A percentile compares a stretch with the other conserved stretches of the same genome.
phyloP scores from a whole-genome alignment of 2,888 invertebrate species.

The Eledona agricola region DNA sequence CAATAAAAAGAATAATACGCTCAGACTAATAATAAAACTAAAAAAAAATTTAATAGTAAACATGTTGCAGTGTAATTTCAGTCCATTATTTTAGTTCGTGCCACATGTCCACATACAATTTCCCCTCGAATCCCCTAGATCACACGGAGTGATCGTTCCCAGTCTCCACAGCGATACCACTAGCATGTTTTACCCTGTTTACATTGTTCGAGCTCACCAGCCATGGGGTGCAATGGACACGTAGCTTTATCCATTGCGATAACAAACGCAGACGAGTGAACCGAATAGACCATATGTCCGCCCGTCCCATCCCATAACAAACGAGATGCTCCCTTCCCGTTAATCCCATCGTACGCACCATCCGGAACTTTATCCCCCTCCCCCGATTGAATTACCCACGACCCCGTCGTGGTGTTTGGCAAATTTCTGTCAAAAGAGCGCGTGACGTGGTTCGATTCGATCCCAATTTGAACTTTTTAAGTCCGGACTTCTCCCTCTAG shows the following conservation, averaged over 20 bases:
- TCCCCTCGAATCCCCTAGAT: constrained; percentile 21
- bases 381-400: too few species aligned
- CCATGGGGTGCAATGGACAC: constrained; percentile 30
- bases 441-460: too few species aligned
- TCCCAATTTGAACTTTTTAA: too few species aligned
- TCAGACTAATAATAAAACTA: too few species aligned
- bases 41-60: too few species aligned
- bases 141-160: constrained; percentile 17
- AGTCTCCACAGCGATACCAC: constrained; percentile 10
- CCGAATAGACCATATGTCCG: constrained; percentile 5
- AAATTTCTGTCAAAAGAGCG: constrained; percentile 13
- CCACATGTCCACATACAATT: constrained; percentile 16
- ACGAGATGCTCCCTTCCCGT: too few species aligned
- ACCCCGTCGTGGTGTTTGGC: too few species aligned
- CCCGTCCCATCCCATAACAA: constrained; percentile 16
- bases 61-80: not conserved
- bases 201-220: constrained; percentile 24
- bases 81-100: not conserved
- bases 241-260: constrained; percentile 29
- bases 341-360: too few species aligned
- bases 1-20: too few species aligned
- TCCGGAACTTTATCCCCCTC: too few species aligned
- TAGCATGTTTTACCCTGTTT: constrained; percentile 32
- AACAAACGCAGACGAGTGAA: constrained; percentile 22
- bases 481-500: too few species aligned